Conservation (phyloP, 2,113 vertebrate genomes). For the Cygnus atratus region DNA sequence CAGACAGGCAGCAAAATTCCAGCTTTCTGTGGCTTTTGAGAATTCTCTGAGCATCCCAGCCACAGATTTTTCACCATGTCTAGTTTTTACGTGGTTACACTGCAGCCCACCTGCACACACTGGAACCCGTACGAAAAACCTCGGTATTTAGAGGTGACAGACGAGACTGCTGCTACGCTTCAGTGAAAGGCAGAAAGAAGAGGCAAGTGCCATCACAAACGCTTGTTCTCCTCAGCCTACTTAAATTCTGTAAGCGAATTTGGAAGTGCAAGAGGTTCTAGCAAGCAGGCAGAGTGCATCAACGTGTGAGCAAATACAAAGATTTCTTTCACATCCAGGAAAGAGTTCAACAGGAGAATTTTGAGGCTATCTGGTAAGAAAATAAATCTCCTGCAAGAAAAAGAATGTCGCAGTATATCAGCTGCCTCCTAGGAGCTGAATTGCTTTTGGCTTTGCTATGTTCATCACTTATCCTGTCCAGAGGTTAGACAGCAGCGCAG, state of each 20-base stretch:
- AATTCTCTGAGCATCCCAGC: background rate
- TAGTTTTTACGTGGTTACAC: rapidly evolving
- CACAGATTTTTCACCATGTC: rapidly evolving
- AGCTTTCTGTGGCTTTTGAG: background rate
- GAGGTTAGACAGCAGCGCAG: background rate
- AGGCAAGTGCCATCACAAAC: background rate
- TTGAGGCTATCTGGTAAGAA: background rate
- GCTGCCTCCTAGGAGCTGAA: background rate
- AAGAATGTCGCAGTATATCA: background rate
- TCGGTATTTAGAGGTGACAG: background rate
- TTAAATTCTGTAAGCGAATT: background rate
- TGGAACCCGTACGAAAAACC: background rate
- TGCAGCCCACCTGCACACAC: background rate
- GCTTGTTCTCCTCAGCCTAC: background rate
- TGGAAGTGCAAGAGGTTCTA: background rate
- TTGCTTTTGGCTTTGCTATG: background rate
- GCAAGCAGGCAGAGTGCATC: rapidly evolving
- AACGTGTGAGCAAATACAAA: rapidly evolving
- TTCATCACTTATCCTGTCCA: background rate
- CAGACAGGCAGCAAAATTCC: background rate
- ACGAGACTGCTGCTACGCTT: background rate
- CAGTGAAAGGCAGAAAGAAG: background rate
- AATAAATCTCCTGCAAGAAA: background rate
- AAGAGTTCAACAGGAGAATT: background rate
- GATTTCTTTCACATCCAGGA: background rate